Conservation (phyloP, 2,113 vertebrate genomes). For the Syrrhaptes paradoxus region DNA sequence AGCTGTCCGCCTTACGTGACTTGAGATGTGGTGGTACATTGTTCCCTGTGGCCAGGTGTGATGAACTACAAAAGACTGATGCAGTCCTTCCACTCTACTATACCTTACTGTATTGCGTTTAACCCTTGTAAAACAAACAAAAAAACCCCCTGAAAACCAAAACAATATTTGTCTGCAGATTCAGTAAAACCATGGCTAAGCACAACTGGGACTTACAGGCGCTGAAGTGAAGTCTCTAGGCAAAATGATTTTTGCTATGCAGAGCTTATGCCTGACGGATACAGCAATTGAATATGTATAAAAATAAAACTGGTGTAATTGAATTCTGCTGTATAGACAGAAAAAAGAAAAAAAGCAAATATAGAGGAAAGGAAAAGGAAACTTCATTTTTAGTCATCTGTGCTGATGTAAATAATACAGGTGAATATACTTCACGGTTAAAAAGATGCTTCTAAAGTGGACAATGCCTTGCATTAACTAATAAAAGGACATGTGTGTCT, state of each 20-base stretch:
- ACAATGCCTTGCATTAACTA: not conserved
- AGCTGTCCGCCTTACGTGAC: rapidly evolving
- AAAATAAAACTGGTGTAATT: not conserved
- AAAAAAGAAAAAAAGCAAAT: not conserved
- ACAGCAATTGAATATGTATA: not conserved
- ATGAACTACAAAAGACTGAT: rapidly evolving
- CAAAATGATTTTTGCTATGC: not conserved
- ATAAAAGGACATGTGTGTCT: not conserved
- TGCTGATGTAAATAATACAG: not conserved
- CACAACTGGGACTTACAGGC: not conserved
- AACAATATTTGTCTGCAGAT: not conserved
- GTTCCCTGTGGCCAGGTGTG: not conserved
- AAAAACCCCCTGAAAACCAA: rapidly evolving
- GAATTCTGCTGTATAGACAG: not conserved
- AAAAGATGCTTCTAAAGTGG: not conserved
- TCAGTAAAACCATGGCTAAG: not conserved
- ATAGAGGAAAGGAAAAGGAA: not conserved
- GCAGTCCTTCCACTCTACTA: not conserved
- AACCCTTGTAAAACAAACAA: not conserved
- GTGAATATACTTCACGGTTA: not conserved
- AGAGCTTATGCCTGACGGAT: not conserved
- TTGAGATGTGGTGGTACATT: not conserved
- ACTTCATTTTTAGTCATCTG: not conserved
- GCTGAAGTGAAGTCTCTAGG: not conserved
- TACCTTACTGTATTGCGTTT: not conserved